These are phyloP conservation scores for Diploscapter pachys DNA, from an alignment of 1,140 invertebrate genomes.

Conservation along the genomic window DNA sequence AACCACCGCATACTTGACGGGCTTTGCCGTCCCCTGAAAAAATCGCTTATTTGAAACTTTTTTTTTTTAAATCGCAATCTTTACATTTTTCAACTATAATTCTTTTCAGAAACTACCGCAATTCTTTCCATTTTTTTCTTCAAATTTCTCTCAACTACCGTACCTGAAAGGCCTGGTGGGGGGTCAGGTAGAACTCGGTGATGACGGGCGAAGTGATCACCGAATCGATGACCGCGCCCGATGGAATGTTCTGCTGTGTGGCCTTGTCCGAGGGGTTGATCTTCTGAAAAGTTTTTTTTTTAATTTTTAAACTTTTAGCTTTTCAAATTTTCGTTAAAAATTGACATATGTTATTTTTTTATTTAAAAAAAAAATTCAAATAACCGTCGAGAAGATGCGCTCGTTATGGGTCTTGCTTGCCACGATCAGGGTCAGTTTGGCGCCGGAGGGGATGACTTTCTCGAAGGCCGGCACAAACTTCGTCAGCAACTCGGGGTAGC, in stretches of 20 bases:
- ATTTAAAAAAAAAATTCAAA: not conserved
- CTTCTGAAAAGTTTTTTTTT: not conserved
- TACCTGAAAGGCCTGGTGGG: constrained; percentile 27
- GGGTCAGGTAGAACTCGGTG: constrained; percentile 30
- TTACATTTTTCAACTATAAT: constrained; percentile 5
- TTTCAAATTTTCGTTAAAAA: not conserved
- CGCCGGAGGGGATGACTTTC: constrained; percentile 8
- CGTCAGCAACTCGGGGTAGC: constrained; percentile 3
- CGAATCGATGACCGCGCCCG: constrained; percentile 34
- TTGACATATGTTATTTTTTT: not conserved
- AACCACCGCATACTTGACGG: constrained; percentile 27
- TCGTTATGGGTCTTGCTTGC: constrained; percentile 28
- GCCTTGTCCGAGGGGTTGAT: constrained; percentile 13
- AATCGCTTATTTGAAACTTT: not conserved
- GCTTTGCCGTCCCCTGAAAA: constrained; percentile 29
- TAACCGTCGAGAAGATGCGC: constrained; percentile 9
- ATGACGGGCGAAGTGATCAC: constrained; percentile 13
- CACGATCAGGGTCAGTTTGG: constrained; percentile 33
- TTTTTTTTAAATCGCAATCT: not conserved
- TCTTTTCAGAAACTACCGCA: not conserved
- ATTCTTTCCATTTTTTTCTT: not conserved
- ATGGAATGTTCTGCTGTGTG: constrained; percentile 29
- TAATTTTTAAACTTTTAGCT: too few species aligned
- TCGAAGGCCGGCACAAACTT: not conserved
- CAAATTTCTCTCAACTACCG: not conserved